Conservation (phyloP, 2,888 invertebrate species). For the Exocentrus adspersus region DNA sequence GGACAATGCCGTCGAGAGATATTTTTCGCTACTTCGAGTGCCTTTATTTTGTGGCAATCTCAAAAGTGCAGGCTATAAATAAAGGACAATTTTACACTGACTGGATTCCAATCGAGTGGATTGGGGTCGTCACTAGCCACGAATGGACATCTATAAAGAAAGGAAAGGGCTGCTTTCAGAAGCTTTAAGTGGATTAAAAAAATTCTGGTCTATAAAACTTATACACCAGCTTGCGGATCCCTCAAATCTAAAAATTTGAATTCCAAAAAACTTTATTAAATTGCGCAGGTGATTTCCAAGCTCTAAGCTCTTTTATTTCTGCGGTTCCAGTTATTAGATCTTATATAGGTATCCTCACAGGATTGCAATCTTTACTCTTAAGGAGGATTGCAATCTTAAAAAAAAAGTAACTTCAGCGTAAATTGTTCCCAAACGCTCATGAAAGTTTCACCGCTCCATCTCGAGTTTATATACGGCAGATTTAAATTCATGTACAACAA, state of each 20-base stretch:
- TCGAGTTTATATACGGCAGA: background rate
- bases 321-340: background rate
- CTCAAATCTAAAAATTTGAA: too few species aligned
- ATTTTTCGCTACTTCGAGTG: background rate
- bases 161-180: background rate
- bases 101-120: conserved; percentile 21
- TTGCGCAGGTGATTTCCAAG: background rate
- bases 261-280: background rate
- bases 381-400: too few species aligned
- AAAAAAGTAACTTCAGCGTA: too few species aligned
- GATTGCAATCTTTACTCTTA: too few species aligned
- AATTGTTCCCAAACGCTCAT: background rate
- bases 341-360: conserved; percentile 1
- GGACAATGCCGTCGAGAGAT: conserved; percentile 1
- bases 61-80: conserved; percentile 29
- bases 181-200: too few species aligned
- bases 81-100: conserved; percentile 22
- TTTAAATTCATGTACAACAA: conserved; percentile 3
- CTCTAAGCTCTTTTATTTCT: background rate
- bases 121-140: background rate
- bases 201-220: too few species aligned
- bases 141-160: background rate
- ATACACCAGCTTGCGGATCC: too few species aligned
- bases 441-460: background rate
- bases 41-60: conserved; percentile 28